A percentile compares a stretch with the other conserved stretches of the same genome.
Conservation (phyloP, 2,113 vertebrate species). For the Syngnathus scovelli region DNA sequence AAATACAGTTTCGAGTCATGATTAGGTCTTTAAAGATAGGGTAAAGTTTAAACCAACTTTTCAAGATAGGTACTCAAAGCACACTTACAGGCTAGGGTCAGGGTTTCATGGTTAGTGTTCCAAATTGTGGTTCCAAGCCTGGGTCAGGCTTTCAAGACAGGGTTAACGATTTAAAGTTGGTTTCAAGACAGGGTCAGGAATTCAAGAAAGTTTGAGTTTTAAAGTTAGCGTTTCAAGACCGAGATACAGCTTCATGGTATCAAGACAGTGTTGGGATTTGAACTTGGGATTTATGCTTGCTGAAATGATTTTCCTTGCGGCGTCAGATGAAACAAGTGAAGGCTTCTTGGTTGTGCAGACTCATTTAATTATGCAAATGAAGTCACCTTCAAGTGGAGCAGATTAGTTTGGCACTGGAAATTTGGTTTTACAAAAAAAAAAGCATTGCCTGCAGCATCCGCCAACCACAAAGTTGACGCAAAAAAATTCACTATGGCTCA, state of each 20-base stretch:
- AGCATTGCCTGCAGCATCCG: not conserved
- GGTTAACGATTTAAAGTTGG: not conserved
- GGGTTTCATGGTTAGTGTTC: too few species aligned
- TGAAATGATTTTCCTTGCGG: constrained; percentile 11
- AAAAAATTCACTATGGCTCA: not conserved
- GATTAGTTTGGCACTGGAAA: constrained; percentile 3
- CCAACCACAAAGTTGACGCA: constrained; percentile 3
- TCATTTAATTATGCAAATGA: constrained; percentile 20
- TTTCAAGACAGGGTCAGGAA: not conserved
- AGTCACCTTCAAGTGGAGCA: constrained; percentile 10
- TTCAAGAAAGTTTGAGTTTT: not conserved
- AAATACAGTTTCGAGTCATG: not conserved
- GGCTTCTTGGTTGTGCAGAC: constrained; percentile 16
- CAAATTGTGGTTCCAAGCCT: too few species aligned
- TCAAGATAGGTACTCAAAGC: too few species aligned
- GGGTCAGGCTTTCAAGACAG: not conserved
- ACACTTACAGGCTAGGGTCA: too few species aligned
- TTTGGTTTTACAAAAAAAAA: not conserved
- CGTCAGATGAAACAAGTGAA: constrained; percentile 23
- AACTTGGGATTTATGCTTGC: not conserved
- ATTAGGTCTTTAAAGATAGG: too few species aligned
- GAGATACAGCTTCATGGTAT: too few species aligned
- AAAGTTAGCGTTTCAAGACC: not conserved
- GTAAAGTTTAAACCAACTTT: too few species aligned
- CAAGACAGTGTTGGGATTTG: not conserved